Percentiles rank a stretch among this genome's conserved stretches.
These are phyloP conservation scores for Brenthis ino DNA, from an alignment of 2,888 invertebrate genomes.

Conservation along the genomic window DNA sequence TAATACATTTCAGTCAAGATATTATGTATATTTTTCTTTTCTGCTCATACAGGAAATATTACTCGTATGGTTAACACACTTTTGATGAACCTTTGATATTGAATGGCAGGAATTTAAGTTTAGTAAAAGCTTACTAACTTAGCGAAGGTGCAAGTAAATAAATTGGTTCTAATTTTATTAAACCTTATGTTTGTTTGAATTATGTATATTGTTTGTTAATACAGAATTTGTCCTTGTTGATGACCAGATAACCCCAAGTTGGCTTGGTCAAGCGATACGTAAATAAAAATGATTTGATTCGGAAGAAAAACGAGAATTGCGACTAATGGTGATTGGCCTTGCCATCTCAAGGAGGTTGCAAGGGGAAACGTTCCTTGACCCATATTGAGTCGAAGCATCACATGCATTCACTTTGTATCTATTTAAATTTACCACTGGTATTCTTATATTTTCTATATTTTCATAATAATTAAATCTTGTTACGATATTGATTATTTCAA, in stretches of 20 bases:
- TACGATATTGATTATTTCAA: too few species aligned
- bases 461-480: too few species aligned
- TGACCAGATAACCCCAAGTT: conserved; percentile 67
- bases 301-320: conserved; percentile 63
- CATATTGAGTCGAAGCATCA: conserved; percentile 57
- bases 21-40: too few species aligned
- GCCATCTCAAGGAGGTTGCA: conserved; percentile 74
- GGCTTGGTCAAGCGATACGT: conserved; percentile 69
- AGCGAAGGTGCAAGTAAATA: background rate
- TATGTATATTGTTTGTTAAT: conserved; percentile 43
- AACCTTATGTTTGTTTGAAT: conserved; percentile 2
- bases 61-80: too few species aligned
- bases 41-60: too few species aligned
- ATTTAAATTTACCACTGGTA: conserved; percentile 45
- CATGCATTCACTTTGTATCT: conserved; percentile 46
- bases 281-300: conserved; percentile 81
- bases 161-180: conserved; percentile 10
- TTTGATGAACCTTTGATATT: too few species aligned
- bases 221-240: conserved; percentile 69
- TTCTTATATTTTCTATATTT: conserved; percentile 1
- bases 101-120: too few species aligned
- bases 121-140: too few species aligned
- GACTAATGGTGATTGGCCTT: conserved; percentile 75
- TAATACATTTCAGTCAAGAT: too few species aligned
- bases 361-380: conserved; percentile 79